Evolutionary conservation across 2,797 vertebrate genomes (phyloP), one percentile per base, ranked within the genome.

Genomic region (Characodon lateralis): DNA sequence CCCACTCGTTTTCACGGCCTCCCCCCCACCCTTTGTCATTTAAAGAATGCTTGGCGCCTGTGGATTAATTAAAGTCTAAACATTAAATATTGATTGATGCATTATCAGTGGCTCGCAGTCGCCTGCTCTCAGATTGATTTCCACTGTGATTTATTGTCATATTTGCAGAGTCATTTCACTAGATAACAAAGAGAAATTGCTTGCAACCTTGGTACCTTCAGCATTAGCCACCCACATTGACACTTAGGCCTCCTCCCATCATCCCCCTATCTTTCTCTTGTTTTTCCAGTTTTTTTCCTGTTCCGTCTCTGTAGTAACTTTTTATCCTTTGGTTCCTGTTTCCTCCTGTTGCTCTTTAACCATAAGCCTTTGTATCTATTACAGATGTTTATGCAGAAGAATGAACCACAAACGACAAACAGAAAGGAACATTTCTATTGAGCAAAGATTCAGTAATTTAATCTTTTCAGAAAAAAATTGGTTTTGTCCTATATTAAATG

Each of bases 41-140:
- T 97, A 97, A 97, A 98, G 97, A 98, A 98, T 98, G 97, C 97
- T 97, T 96, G 95, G 96, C 91, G 93, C 91, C 96, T 96, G 96
- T 96, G 96, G 98, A 99, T 99, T 99, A 99, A 99, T 99, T 99
- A 99, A 99, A 98, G 98, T 97, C 97, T 97, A 98, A 99, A 99
- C 98, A 99, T 99, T 99, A 99, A 99, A 99, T 99, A 99, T 99
- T 99, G 98, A 99, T 99, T 99, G 98, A 99, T 98, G 97, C 97
- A 99, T 99, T 99, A 99, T 99, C 98, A 99, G 98, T 94, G 91
- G 93, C 96, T 96, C 96, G 96, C 98, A 99, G 97, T 97, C 95
- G 97, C 97, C 97, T 97, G 97, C 96, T 88, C 95, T 96, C 96
- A 94, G 97, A 99, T 99, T 99, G 98, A 99, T 99, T 99, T 96